A percentile compares a stretch with the other conserved stretches of the same genome.
These are phyloP conservation scores for Choloepus didactylus DNA, from an alignment of 2,797 vertebrate species.

Conservation along the genomic window DNA sequence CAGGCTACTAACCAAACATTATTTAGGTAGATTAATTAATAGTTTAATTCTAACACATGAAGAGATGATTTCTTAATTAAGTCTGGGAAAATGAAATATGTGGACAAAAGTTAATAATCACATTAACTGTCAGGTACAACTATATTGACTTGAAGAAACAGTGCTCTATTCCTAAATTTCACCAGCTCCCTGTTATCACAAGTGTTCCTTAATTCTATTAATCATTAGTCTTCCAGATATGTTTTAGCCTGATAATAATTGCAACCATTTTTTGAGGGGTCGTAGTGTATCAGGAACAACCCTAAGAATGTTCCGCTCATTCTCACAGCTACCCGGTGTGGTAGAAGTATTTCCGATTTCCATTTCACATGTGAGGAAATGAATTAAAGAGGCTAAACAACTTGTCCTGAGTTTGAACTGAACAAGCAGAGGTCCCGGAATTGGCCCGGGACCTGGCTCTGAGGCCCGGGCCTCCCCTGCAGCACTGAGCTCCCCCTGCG, in stretches of 20 bases:
- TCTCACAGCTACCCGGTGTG: background rate
- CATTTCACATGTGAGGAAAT: background rate
- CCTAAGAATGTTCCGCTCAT: background rate
- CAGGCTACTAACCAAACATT: background rate
- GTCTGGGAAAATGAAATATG: conserved; percentile 33
- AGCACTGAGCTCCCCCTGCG: background rate
- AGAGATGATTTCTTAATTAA: conserved; percentile 59
- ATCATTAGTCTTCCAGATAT: background rate
- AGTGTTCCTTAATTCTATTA: background rate
- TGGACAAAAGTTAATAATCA: background rate
- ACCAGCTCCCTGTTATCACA: background rate
- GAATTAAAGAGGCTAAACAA: background rate
- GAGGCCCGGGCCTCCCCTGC: background rate
- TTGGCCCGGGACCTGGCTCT: background rate
- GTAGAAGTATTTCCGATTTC: background rate
- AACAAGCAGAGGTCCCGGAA: background rate
- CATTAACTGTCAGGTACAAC: background rate
- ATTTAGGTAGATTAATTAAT: conserved; percentile 49
- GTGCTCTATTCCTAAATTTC: background rate
- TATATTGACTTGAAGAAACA: background rate
- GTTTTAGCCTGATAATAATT: background rate
- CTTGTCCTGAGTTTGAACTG: background rate
- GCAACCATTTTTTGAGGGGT: background rate
- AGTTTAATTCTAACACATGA: conserved; percentile 39
- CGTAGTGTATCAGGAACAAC: background rate